These are phyloP conservation scores for Melozone crissalis DNA, from an alignment of 2,113 vertebrate genomes.

Conservation along the genomic window DNA sequence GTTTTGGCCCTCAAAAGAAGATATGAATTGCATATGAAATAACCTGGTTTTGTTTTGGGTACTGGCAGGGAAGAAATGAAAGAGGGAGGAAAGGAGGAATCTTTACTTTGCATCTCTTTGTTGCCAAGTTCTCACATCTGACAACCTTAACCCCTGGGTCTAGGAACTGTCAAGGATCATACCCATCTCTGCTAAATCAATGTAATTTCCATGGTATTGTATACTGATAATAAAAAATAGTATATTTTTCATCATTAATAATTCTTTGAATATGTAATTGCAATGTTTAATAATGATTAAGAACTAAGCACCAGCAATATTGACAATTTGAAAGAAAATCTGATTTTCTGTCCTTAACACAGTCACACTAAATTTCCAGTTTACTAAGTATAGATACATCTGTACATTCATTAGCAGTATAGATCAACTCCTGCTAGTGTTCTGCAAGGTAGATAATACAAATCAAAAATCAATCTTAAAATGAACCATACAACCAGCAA, in stretches of 20 bases:
- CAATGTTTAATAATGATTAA: neutral
- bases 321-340: neutral
- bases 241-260: neutral
- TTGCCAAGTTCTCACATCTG: neutral
- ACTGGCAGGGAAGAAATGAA: neutral
- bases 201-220: neutral
- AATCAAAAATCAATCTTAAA: neutral
- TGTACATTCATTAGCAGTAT: neutral
- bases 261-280: neutral
- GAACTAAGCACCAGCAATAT: neutral
- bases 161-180: neutral
- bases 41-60: neutral
- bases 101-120: neutral
- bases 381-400: neutral
- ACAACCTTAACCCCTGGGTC: neutral
- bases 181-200: neutral
- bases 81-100: neutral
- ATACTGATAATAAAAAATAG: neutral
- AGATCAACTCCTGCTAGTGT: neutral
- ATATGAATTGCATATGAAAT: neutral
- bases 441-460: neutral
- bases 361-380: neutral
- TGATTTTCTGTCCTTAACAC: neutral
- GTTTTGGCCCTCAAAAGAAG: neutral
- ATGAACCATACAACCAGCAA: neutral